A percentile compares a stretch with the other conserved stretches of the same genome.
Evolutionary conservation across 1,140 invertebrate genomes (phyloP).

Genomic region (Heliconius eleuchia): DNA sequence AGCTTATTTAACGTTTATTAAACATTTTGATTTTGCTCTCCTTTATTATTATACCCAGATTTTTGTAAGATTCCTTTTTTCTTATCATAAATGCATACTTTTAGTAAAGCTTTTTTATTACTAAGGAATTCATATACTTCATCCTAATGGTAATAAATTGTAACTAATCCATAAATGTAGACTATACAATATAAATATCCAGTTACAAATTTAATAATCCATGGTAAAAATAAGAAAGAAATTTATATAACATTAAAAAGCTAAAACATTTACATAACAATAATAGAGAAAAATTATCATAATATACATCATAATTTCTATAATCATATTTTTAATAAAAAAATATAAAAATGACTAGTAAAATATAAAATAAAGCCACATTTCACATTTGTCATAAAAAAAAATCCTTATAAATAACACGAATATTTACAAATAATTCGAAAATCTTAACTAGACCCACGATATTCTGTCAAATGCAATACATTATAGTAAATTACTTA

Average conservation of each 20-base stretch:
- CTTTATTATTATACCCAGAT: background rate
- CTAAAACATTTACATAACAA: background rate
- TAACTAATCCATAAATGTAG: no score
- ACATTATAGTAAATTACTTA: conserved; percentile 78
- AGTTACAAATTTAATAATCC: no score
- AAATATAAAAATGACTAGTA: background rate
- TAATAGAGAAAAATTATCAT: background rate
- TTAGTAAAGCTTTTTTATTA: no score
- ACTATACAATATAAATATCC: no score
- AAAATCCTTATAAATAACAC: background rate
- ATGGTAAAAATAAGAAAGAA: no score
- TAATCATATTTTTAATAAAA: background rate
- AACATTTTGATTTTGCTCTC: conserved; percentile 9
- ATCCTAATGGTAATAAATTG: background rate
- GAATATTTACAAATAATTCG: background rate
- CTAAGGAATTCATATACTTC: background rate
- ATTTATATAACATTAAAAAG: background rate
- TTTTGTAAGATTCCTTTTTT: background rate
- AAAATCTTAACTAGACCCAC: background rate
- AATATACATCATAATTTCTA: background rate
- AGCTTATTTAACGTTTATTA: conserved; percentile 9
- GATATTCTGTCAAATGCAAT: conserved; percentile 64
- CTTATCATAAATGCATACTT: no score
- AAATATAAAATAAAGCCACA: background rate
- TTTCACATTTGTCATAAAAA: background rate